Conservation (phyloP, 2,797 vertebrate genomes). For the Prunella strophiata region DNA sequence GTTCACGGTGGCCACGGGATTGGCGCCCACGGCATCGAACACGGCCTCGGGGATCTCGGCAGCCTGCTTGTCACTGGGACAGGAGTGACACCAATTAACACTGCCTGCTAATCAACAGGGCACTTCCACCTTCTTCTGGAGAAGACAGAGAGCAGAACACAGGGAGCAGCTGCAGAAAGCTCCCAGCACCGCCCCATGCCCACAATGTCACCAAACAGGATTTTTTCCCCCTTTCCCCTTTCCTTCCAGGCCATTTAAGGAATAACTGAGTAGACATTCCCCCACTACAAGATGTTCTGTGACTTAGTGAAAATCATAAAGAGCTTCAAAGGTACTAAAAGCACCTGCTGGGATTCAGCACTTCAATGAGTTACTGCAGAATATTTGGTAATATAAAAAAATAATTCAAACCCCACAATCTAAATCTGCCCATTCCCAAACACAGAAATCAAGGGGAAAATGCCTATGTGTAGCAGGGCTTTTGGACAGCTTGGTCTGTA, state of each 20-base stretch:
- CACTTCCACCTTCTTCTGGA: rapidly evolving
- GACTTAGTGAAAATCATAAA: not conserved
- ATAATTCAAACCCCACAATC: not conserved
- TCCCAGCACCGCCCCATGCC: not conserved
- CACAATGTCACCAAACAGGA: rapidly evolving
- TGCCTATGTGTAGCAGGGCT: not conserved
- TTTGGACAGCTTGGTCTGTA: not conserved
- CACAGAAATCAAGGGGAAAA: not conserved
- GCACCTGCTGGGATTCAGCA: not conserved
- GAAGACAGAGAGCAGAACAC: rapidly evolving
- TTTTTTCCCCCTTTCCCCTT: not conserved
- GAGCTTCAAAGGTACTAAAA: not conserved
- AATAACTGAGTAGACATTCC: not conserved
- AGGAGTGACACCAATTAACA: not conserved
- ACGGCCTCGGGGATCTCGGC: slow-evolving; percentile 83
- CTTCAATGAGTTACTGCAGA: not conserved
- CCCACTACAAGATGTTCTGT: not conserved
- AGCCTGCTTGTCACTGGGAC: slow-evolving; percentile 83
- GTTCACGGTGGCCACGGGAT: slow-evolving; percentile 79
- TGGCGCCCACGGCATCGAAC: slow-evolving; percentile 80
- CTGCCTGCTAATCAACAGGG: not conserved
- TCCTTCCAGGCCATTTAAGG: not conserved
- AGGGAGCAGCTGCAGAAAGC: not conserved
- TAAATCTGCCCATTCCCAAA: not conserved
- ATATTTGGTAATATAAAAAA: not conserved